Base-by-base conservation (phyloP, 2,113 vertebrate genomes). In the Catharus minimus region DNA sequence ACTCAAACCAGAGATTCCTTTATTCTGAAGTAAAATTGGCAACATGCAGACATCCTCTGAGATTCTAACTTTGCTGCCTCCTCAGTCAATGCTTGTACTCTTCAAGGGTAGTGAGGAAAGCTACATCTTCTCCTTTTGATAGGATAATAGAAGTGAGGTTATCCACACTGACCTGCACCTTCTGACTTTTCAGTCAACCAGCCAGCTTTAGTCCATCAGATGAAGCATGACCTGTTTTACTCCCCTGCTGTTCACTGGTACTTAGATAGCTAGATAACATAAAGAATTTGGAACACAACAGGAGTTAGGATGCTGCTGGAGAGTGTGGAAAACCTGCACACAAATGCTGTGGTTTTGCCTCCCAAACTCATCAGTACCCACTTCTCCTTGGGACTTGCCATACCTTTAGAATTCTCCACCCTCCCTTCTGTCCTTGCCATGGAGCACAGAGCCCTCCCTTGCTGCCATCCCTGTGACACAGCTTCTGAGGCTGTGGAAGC, bases 391-490 rank as follows among this genome's bases (percentile, higher is more conserved):
- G 38, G 27, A 21, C 18, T 44, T 77, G 49, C 24, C 36, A 7
- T 50, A 26, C 30, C 16, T 58, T 28, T 56, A 67, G 65, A 56
- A n/a, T 58, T 66, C 33, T 66, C 32, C 43, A 82, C 10, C 18
- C 33, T 80, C n/a, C 60, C 46, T 43, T n/a, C 56, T 56, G 32
- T 43, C 56, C 73, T 67, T 68, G 24, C 24, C 32, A 7, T 6
- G 46, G 76, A 61, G 47, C 43, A 38, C 60, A 23, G 82, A 91
- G 32, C 39, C 23, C 49, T 66, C 30, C 49, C 28, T 79, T 12
- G 2, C 50, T 2, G 0, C 1, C 0, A 30, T 74, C 20, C 56
- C 64, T 38, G 5, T 41, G 39, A 13, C 13, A 15, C 0, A 0
- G 8, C 52, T 83, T n/a, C 50, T 68, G 1, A 5, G 60, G 60